Base-by-base conservation (phyloP, 1,140 invertebrate genomes). In the Brevipalpus yothersi region DNA sequence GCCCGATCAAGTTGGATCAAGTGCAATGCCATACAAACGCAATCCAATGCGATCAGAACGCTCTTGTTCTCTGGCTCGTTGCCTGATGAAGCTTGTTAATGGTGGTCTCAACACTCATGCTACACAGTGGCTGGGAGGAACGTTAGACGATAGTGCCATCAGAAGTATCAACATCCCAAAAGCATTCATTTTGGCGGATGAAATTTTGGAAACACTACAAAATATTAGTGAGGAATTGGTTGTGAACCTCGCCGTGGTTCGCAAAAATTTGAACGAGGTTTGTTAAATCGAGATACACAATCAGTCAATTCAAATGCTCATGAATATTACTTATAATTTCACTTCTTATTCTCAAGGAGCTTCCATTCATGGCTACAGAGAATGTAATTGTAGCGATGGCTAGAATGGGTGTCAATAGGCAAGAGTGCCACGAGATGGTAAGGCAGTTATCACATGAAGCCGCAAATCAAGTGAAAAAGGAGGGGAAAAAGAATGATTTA, bases 341-440 rank as follows among this genome's bases (percentile, higher is more conserved):
- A n/a, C n/a, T n/a, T n/a, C n/a, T n/a, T 49, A 40, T 47, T 47
- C 72, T 76, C 0, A 80, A 91, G 68, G 91, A 96, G 69, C 70
- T 98, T 47, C 92, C 92, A 0, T 97, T 97, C 69, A 95, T 98
- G 90, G 82, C 87, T 0, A 82, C 88, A 0, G 92, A 97, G 71
- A 96, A 95, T 70, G 79, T 98, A 15, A 93, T 98, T 21, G 92
- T 96, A 84, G 90, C 86, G 0, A 92, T 96, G 84, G 91, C 95
- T 0, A 90, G 92, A 71, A 78, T 80, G 42, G 91, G 91, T 40
- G 90, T 82, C 2, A 84, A 94, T 74, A 76, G 92, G 66, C 92
- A 97, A 80, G 80, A 84, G 2, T 95, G 91, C 64, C 93, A 97
- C 71, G 92, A 97, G 70, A 84, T 91, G 71, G 92, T 97, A 64